Evolutionary conservation across 1,140 invertebrate genomes (phyloP).

Genomic region (Eubasilissa regina): DNA sequence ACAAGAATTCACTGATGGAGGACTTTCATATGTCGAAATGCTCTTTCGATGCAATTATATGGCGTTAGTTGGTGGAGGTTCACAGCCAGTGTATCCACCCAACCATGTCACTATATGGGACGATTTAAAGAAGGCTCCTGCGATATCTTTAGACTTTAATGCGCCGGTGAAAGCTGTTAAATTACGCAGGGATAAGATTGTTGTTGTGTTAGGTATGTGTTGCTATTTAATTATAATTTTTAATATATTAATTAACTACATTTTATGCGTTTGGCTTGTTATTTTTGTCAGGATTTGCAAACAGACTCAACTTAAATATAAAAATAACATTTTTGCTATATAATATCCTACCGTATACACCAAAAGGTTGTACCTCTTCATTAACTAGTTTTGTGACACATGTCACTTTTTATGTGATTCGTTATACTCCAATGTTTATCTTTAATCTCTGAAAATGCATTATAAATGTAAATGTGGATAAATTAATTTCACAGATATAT

Average conservation of each 20-base stretch:
- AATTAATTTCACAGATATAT: no score
- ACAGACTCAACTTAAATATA: no score
- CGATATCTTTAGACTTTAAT: slow-evolving; percentile 95
- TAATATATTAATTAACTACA: not conserved
- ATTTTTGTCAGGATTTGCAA: no score
- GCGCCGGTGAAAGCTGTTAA: slow-evolving; percentile 91
- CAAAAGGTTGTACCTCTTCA: no score
- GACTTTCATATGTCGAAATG: slow-evolving; percentile 97
- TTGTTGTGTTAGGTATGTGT: slow-evolving; percentile 85
- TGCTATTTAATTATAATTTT: not conserved
- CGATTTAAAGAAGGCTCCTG: slow-evolving; percentile 93
- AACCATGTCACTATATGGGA: slow-evolving; percentile 99
- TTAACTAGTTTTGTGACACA: no score
- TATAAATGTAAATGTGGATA: no score
- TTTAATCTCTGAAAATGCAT: no score
- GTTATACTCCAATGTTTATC: no score
- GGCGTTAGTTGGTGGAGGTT: slow-evolving; percentile 94
- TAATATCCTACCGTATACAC: no score
- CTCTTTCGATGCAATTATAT: slow-evolving; percentile 98
- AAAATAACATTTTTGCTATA: no score
- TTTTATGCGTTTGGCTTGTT: no score
- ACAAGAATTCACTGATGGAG: slow-evolving; percentile 92
- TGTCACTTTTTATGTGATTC: no score
- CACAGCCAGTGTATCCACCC: slow-evolving; percentile 91
- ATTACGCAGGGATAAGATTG: slow-evolving; percentile 94